Evolutionary conservation across 2,797 vertebrate genomes (phyloP).

Genomic region (Erpetoichthys calabaricus): DNA sequence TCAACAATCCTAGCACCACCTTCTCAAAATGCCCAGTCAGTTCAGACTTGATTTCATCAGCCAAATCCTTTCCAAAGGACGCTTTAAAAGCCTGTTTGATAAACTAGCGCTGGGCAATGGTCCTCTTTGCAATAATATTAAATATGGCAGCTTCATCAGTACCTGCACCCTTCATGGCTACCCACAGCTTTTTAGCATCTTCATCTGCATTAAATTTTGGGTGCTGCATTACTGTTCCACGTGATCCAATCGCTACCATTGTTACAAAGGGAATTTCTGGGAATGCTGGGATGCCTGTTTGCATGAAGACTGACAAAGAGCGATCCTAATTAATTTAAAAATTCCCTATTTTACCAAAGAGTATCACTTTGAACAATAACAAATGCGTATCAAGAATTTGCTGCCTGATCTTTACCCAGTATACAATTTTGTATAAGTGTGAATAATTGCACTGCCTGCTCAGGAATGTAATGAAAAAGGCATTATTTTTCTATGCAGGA

Average conservation of each 20-base stretch:
- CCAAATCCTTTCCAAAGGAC: conserved; percentile 76
- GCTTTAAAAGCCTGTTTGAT: conserved; percentile 75
- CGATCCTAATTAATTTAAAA: too few species aligned
- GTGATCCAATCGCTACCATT: conserved; percentile 35
- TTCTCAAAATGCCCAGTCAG: conserved; percentile 73
- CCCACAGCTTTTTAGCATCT: conserved; percentile 63
- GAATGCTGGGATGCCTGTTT: too few species aligned
- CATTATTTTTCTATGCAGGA: too few species aligned
- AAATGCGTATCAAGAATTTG: too few species aligned
- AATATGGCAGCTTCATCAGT: conserved; percentile 73
- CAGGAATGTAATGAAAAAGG: too few species aligned
- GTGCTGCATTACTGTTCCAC: conserved; percentile 64
- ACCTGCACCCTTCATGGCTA: conserved; percentile 89
- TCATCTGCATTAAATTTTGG: conserved; percentile 59
- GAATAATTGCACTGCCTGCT: too few species aligned
- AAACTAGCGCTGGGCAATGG: conserved; percentile 70
- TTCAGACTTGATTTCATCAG: conserved; percentile 74
- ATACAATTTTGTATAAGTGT: too few species aligned
- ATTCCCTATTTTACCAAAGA: too few species aligned
- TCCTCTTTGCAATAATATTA: conserved; percentile 56
- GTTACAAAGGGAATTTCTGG: too few species aligned
- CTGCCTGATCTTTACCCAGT: too few species aligned
- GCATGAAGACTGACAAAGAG: too few species aligned
- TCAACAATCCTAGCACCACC: conserved; percentile 75
- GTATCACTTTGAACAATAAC: too few species aligned